Conservation (phyloP, 2,888 invertebrate genomes). For the Escarpia spicata region DNA sequence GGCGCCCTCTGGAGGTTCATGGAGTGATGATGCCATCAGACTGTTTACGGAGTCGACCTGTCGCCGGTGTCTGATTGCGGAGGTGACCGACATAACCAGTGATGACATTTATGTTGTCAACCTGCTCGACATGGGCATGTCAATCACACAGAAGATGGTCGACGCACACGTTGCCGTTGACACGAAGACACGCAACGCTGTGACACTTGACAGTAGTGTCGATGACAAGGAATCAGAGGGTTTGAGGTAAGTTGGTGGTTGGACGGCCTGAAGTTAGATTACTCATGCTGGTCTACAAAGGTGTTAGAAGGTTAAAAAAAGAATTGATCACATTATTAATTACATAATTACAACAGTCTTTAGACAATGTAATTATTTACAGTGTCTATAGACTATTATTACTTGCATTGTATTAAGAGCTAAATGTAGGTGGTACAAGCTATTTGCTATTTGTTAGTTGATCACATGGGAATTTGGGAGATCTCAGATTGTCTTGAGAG, state of each 20-base stretch:
- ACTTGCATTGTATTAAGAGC: no score
- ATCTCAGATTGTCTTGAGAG: no score
- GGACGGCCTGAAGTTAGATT: neutral
- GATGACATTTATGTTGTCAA: conserved; percentile 36
- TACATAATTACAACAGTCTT: no score
- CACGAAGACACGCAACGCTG: conserved; percentile 11
- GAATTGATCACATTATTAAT: no score
- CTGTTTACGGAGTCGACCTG: neutral
- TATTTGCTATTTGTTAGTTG: no score
- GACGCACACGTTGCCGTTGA: conserved; percentile 44
- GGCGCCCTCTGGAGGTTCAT: neutral
- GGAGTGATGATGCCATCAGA: neutral
- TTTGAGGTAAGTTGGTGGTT: neutral
- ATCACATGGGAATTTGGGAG: no score
- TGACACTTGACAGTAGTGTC: neutral
- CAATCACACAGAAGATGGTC: conserved; percentile 46
- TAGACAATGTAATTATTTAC: no score
- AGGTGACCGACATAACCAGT: conserved; percentile 45
- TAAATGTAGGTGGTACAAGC: no score
- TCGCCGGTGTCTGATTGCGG: neutral
- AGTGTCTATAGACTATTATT: no score
- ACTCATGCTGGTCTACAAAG: no score
- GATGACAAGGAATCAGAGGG: neutral
- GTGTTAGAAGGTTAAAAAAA: no score
- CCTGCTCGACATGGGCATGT: conserved; percentile 53